Evolutionary conservation across 92 coral and sea anemone species (phyloP), one percentile per base, ranked within the genome.

Genomic region (Bergia sp.): DNA sequence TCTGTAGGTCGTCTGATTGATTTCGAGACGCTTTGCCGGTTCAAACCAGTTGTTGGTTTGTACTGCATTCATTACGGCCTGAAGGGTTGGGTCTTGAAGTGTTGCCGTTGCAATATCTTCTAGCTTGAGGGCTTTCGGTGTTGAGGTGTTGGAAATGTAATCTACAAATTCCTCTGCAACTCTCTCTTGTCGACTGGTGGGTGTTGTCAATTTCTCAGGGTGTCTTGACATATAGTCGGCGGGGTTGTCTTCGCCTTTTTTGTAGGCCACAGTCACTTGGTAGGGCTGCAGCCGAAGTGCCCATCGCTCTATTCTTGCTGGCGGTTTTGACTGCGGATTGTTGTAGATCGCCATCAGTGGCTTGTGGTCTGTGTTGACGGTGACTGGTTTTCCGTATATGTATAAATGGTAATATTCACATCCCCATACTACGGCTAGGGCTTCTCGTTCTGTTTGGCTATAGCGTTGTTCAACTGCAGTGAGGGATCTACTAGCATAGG

Each of bases 351-450:
- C 36, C 76, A 88, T 90, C 47, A 93, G 89, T 61, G 94, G 94
- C 85, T 88, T 92, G 91, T 88, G 91, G 82, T 94, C 92, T 5
- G 91, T 93, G 86, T 92, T 87, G 37, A 90, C 89, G 58, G 91
- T 85, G 43, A 88, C 65, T 16, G 92, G 92, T 47, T 87, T 93
- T 50, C 94, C 92, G 50, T 90, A 90, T 53, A 88, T 73, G 65
- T 92, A 92, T 38, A 90, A 73, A 13, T 92, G 95, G 6, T 77
- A 79, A 61, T 90, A 84, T 81, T 88, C 89, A 61, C 93, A 91
- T 10, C 85, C 91, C 91, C 91, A 91, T 20, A 91, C 91, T 2
- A 87, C 88, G 42, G 89, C 91, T 47, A 88, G 85, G 38, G 87
- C 80, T 66, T 91, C 88, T 61, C 67, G 80, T 85, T 86, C 71